Base-by-base conservation (phyloP, 2,888 invertebrate genomes). In the Bursaphelenchus okinawaensis region DNA sequence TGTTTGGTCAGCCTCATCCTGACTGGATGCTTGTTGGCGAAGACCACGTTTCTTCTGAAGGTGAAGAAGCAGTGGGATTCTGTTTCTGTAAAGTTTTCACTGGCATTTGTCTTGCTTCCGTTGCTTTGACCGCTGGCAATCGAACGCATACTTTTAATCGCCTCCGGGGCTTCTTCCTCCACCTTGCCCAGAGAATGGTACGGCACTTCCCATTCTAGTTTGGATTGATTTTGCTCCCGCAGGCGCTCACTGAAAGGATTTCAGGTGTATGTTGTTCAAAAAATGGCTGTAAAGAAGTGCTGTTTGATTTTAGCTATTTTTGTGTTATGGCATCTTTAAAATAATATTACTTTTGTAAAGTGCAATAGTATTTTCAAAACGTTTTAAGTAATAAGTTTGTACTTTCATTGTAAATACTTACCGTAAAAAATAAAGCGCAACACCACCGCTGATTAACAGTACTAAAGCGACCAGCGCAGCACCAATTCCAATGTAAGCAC, bases 171-270 rank as follows among this genome's bases (percentile, higher is more conserved):
- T 4, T 62, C 29, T 19, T n/a, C 26, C 27, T 68, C 31, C 22
- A 31, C 55, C 51, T 65, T 65, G n/a, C 26, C 4, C 23, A 65
- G 51, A 22, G 24, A 20, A 7, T 62, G n/a, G 50, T 51, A 75
- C 24, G 74, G 72, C 20, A 75, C 71, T 55, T 73, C 69, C 69
- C 75, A 75, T 12, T 72, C 67, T 9, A 66, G 57, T 22, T 74
- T 68, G 54, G 67, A 68, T 20, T 70, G 58, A 51, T 72, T 70
- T 23, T 70, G 65, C 59, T 75, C 74, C 51, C 62, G 64, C 23
- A 68, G 57, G 62, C 62, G 65, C 65, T 75, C 56, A 62, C 68
- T 62, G 64, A 57, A 66, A 65, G 66, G 54, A 27, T 27, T 20
- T 20, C 6, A 19, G 6, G 22, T 65, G 20, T 22, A n/a, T 50